Conservation (phyloP, 2,113 vertebrate genomes). For the Antennarius striatus region DNA sequence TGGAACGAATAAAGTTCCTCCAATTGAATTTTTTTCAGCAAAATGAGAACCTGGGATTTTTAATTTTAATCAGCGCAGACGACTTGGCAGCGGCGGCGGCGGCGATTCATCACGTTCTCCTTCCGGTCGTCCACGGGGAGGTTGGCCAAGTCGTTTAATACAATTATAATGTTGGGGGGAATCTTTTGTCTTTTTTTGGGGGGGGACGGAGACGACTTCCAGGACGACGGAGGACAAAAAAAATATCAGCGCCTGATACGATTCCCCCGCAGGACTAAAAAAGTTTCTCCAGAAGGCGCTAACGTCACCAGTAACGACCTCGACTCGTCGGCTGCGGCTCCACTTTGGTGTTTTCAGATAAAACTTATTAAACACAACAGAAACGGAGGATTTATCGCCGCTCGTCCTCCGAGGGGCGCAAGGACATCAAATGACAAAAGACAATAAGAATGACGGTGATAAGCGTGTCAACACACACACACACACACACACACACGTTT, state of each 20-base stretch:
- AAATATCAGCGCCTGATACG: too few species aligned
- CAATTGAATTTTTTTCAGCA: too few species aligned
- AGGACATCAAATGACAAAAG: conserved; percentile 46
- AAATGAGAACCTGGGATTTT: too few species aligned
- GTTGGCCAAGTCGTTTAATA: conserved; percentile 42
- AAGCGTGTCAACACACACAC: conserved; percentile 1
- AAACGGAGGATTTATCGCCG: conserved; percentile 18
- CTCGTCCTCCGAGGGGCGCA: conserved; percentile 44
- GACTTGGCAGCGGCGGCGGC: conserved; percentile 23
- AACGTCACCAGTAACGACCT: conserved; percentile 3
- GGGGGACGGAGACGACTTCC: too few species aligned
- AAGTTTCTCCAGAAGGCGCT: too few species aligned
- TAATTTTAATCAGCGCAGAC: too few species aligned
- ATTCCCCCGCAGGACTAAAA: too few species aligned
- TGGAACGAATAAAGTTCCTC: too few species aligned
- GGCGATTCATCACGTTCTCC: conserved; percentile 31
- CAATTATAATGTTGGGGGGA: background rate
- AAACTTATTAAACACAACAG: conserved; percentile 46
- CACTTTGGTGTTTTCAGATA: conserved; percentile 35
- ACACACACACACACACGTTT: conserved; percentile 6
- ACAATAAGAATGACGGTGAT: conserved; percentile 35
- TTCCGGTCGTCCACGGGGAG: conserved; percentile 34
- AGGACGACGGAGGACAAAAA: too few species aligned
- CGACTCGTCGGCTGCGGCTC: background rate
- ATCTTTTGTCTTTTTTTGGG: too few species aligned